A percentile compares a stretch with the other conserved stretches of the same genome.
Evolutionary conservation across 2,888 invertebrate genomes (phyloP).

Genomic region (Calliopum simillimum): DNA sequence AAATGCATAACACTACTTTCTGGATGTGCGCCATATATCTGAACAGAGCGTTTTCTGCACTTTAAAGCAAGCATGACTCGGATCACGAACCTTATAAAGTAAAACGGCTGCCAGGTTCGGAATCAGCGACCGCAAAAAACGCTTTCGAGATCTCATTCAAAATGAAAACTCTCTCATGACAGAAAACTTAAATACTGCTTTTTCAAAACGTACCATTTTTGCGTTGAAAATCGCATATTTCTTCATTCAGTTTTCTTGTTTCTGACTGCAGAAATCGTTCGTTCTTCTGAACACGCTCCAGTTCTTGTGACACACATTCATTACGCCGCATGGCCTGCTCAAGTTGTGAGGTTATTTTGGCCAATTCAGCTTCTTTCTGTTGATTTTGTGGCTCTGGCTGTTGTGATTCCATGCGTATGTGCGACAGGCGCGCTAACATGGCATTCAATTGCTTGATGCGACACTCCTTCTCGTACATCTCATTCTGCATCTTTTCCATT

Average conservation of each 20-base stretch:
- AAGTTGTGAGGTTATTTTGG: constrained; percentile 28
- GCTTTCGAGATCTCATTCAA: background rate
- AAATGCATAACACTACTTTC: no score
- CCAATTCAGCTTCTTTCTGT: constrained; percentile 36
- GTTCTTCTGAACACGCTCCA: constrained; percentile 42
- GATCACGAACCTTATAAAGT: no score
- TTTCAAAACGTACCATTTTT: constrained; percentile 44
- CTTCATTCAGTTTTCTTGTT: constrained; percentile 46
- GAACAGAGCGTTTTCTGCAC: no score
- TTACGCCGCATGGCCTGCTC: constrained; percentile 34
- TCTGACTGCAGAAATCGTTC: constrained; percentile 45
- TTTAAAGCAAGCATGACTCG: no score
- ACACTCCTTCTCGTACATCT: constrained; percentile 41
- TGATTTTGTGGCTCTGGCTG: constrained; percentile 18
- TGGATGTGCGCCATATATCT: no score
- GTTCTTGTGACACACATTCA: constrained; percentile 36
- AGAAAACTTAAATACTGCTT: background rate
- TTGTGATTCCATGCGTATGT: constrained; percentile 24
- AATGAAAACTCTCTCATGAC: background rate
- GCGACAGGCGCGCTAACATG: constrained; percentile 39
- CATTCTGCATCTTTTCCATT: constrained; percentile 42
- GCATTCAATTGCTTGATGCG: constrained; percentile 35
- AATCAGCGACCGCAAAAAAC: background rate
- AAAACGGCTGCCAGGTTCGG: no score
- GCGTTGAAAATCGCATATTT: constrained; percentile 45